Base-by-base conservation (phyloP, 2,888 invertebrate species). In the Nomada hirtipes region DNA sequence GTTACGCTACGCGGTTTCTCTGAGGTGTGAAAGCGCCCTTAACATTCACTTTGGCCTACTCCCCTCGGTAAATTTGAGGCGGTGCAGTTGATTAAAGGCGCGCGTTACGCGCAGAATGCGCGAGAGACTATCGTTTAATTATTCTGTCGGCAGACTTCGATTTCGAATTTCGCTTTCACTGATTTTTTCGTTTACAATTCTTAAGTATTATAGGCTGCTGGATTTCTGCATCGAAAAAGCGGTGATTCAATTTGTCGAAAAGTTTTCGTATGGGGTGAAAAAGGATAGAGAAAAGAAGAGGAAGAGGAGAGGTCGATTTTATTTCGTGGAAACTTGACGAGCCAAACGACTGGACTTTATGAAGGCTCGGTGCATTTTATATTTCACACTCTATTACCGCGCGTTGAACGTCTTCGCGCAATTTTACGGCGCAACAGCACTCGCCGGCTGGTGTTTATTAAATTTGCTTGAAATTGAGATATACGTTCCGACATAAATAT, bases 11-110 rank as follows among this genome's bases (percentile, higher is more conserved):
- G 18, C 36, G 26, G n/a, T 55, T 29, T 65, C 73, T 73, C 73
- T 9, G 55, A 26, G 65, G 65, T 23, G 67, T 13, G 67, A 36
- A 73, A 55, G 29, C 11, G 65, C 44, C 36, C 57, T 57, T 67
- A 73, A 57, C 67, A 36, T 67, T 73, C 47, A 57, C 73, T 65
- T 64, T 57, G 73, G 55, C 44, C 55, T 29, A 44, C 26, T 26
- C 26, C 53, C 13, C 64, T 29, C 18, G 9, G 72, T 55, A 44
- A 72, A 64, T 64, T 69, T 64, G 29, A 64, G 29, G 26, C 11
- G 29, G 15, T n/a, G 63, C 53, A 42, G 26, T 20, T 63, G 63
- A 55, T 72, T 52, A 72, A 26, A n/a, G 72, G 4, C n/a, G 42
- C 1, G 26, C 18, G 15, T 29, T 11, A 1, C 11, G 15, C 18